Evolutionary conservation across 2,797 vertebrate species (phyloP), one percentile per base, ranked within the genome.

Genomic region (Setipinna tenuifilis): DNA sequence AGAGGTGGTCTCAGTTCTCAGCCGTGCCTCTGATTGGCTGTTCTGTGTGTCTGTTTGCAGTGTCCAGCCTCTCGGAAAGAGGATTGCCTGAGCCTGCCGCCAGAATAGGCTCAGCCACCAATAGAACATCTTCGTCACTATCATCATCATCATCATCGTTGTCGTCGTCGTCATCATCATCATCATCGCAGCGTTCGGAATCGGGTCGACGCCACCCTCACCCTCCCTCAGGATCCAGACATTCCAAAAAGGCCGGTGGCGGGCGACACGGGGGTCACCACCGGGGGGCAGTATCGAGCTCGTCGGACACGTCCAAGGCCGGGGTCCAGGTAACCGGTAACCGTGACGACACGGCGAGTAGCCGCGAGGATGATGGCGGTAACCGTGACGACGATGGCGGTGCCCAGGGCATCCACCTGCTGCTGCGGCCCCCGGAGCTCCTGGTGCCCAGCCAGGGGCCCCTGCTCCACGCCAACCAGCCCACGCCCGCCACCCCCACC

Each of bases 331-430:
- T 91, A 5, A 82, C 88, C 54, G 87, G 87, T 84, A 91, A 87
- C 91, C 89, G 84, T 82, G 54, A 82, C 88, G 88, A 85, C 68
- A 21, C 17, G 0, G 1, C 0, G 2, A n/a, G 58, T 0, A 59
- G 19, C 17, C 58, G 19, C 19, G 35, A 87, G 35, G 94, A 94
- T 31, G 89, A 93, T 14, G 57, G 46, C 7, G 50, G 58, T 59
- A 78, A 19, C 71, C 35, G 19, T 4, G 71, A 78, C 3, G 71
- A 78, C 0, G 71, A 78, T 0, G 71, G 41, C 0, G 71, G 94
- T 0, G 94, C 95, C 83, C 95, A 95, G 86, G 95, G 95, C 57
- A 96, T 96, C 89, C 95, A 96, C 87, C 93, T 96, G 48, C 89
- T 96, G 19, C 89, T 96, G 82, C 93, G 94, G 81, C 94, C 95